Base-by-base conservation (phyloP, 2,888 invertebrate species). In the Latheticus oryzae region DNA sequence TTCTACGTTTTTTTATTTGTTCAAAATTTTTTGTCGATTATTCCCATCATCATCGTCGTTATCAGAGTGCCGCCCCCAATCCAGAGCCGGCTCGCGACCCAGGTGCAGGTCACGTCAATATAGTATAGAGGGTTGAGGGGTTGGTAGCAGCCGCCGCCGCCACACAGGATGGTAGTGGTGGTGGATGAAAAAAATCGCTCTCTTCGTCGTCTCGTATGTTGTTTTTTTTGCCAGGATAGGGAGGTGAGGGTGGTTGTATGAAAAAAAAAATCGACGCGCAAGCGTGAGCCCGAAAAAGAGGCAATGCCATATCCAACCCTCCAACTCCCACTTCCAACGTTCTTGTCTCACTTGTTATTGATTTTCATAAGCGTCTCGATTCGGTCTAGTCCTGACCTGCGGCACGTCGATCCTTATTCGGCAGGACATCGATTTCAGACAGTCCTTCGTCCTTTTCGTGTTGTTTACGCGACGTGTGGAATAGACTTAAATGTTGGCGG, bases 371-470 rank as follows among this genome's bases (percentile, higher is more conserved):
- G 43, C 35, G 43, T 33, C 42, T 40, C 51, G 43, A 8, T 58
- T 38, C 45, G 59, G 7, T 45, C 61, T 26, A 62, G 61, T 67
- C 75, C 76, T 76, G 76, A 76, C 76, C 76, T 76, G 72, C 75
- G 74, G 71, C 72, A 76, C 75, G 71, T 72, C 72, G 72, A 69
- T 72, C 67, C 70, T 71, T 72, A 72, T 75, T 74, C 74, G 69
- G 71, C 53, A 75, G 76, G 75, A 75, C 76, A 71, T 73, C 71
- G 73, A 72, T 72, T 72, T 71, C 38, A 30, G 35, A 26, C 43
- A 37, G 53, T 42, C 53, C 59, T 53, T 60, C 48, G 61, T 47
- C 56, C 58, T 48, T 54, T 57, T 59, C 51, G 37, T 43, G 51
- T 57, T 57, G 57, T 57, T 57, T 57, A 57, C 57, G 45, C 51